Evolutionary conservation across 2,113 vertebrate species (phyloP), one percentile per base, ranked within the genome.

Genomic region (Prionailurus viverrinus): DNA sequence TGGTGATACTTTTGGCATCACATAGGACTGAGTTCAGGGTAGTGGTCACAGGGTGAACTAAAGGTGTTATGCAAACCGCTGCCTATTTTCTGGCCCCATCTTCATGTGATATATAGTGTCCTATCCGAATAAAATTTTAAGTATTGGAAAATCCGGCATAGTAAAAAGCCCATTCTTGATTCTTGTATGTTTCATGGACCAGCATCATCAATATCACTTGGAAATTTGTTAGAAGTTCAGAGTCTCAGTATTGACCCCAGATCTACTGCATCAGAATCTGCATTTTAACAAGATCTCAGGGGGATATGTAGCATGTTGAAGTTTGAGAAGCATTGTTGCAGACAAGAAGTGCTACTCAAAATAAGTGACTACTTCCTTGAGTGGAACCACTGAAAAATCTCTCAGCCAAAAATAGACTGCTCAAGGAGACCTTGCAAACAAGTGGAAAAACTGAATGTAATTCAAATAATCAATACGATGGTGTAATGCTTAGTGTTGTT

Each of bases 361-460:
- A 66, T 41, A 96, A 94, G 80, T 95, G 76, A 33, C 51, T 78
- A 88, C 58, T 95, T 97, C 71, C 69, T 96, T 81, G 51, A 88
- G 31, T 95, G 86, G 92, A 96, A 85, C n/a, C 82, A 96, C 39
- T 74, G 69, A 61, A 76, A 79, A 92, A 96, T 79, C 39, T 85
- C n/a, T 68, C 25, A 48, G 39, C 83, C 55, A 73, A 92, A 97
- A 97, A 96, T 86, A 96, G 90, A 53, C 45, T 93, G 55, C 65
- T 91, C 66, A 93, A 96, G 92, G 76, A 96, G 21, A 91, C 8
- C 69, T 92, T 68, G 69, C 81, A 95, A 88, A 92, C 58, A 95
- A 94, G 68, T 95, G 51, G 65, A 96, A 96, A 96, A 96, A 88
- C 69, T 87, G 39, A 87, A 84, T 92, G 39, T 91, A 93, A 80